Evolutionary conservation across 2,797 vertebrate genomes (phyloP).

Genomic region (Kryptopterus vitreolus): DNA sequence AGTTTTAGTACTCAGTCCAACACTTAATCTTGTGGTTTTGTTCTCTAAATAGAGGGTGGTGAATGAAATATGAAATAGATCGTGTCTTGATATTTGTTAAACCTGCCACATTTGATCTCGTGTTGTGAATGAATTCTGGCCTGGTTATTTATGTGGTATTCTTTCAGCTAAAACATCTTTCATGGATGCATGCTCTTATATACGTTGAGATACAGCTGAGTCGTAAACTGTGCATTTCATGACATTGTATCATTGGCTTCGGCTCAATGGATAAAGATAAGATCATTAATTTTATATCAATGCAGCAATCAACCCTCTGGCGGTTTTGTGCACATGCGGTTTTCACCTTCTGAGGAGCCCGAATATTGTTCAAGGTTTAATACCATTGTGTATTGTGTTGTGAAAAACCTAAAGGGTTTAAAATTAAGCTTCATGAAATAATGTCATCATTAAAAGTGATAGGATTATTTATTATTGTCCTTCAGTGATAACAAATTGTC

Average conservation of each 20-base stretch:
- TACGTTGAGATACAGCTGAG: not conserved
- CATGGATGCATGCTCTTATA: not conserved
- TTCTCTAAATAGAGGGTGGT: not conserved
- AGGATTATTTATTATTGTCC: no score
- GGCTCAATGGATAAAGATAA: conserved; percentile 3
- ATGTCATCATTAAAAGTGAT: no score
- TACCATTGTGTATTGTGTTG: not conserved
- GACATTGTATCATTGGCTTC: not conserved
- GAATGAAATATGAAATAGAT: not conserved
- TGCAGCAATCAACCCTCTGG: not conserved
- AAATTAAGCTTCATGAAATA: not conserved
- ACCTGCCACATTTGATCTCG: not conserved
- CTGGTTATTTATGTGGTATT: not conserved
- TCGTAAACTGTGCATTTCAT: not conserved
- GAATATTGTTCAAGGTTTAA: not conserved
- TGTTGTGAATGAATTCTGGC: not conserved
- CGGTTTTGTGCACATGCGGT: not conserved
- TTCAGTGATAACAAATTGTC: not conserved
- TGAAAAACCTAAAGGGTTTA: not conserved
- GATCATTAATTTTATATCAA: conserved; percentile 4
- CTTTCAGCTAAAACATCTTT: not conserved
- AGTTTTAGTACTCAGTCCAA: not conserved
- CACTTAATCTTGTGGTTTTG: not conserved
- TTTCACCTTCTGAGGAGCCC: not conserved
- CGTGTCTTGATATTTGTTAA: not conserved